These are phyloP conservation scores for Stichodactyla helianthus DNA, from an alignment of 64 coral and sea anemone genomes.

Conservation along the genomic window DNA sequence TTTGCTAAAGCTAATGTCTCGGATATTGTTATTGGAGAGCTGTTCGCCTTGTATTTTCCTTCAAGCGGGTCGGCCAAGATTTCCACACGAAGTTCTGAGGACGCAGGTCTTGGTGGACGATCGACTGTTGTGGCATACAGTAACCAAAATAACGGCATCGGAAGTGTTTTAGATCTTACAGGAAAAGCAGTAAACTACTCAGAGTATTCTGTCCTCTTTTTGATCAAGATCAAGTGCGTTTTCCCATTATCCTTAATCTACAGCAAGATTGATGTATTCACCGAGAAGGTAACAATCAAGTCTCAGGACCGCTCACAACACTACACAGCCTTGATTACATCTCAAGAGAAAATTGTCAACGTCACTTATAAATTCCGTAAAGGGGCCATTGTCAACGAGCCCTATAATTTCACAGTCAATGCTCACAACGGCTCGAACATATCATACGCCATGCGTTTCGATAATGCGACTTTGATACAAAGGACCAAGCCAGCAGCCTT, in stretches of 20 bases:
- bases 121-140: background rate
- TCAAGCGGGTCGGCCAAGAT: constrained; percentile 28
- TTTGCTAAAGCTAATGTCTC: constrained; percentile 32
- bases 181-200: background rate
- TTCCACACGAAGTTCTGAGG: background rate
- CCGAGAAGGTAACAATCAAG: background rate
- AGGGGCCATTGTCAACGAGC: background rate
- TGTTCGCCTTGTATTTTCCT: constrained; percentile 27
- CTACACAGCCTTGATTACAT: background rate
- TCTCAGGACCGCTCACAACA: background rate
- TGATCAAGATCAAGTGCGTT: background rate
- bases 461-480: background rate
- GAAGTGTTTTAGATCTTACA: background rate
- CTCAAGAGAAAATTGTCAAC: background rate
- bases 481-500: background rate
- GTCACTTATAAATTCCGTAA: background rate
- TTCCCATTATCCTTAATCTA: background rate
- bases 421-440: background rate
- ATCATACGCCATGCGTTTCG: background rate
- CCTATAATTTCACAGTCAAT: background rate
- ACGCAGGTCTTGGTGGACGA: background rate
- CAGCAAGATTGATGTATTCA: background rate
- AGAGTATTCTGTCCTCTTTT: background rate
- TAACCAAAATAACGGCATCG: background rate
- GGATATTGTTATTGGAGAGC: constrained; percentile 26